Base-by-base conservation (phyloP, 1,140 invertebrate genomes). In the Antheraea pernyi region DNA sequence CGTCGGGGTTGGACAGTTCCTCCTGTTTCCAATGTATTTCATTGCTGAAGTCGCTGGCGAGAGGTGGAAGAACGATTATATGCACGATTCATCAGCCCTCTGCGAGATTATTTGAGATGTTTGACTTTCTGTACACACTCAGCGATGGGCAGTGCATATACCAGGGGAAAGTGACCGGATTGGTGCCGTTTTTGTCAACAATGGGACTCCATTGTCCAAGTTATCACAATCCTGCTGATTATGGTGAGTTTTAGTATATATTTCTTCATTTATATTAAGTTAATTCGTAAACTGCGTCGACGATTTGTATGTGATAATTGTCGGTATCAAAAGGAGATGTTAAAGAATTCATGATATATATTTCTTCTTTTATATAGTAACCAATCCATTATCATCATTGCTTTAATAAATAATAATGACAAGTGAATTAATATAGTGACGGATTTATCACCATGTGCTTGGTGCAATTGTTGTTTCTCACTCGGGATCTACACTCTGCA, bases 51-150 rank as follows among this genome's bases (percentile, higher is more conserved):
- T 96, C 96, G 0, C 89, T 97, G 73, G 95, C 96, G 19, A 91
- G 95, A 78, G 95, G 95, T 77, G 98, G 98, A 0, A 94, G 98
- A 75, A 98, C 98, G 2, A 97, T 99, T 65, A 97, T 99, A 66
- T 98, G 98, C 86, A 99, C 98, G 9, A 99, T 99, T 74, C 98
- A 99, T 92, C 98, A 99, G 84, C 98, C 98, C 4, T 98, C 97
- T 73, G 98, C 98, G 4, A 95, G 98, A 76, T 92, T 99, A 16
- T 99, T 99, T 87, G 97, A 99, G 90, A 98, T 98, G 94, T 99
- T 99, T 87, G 98, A 99, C 89, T 95, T 97, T 92, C 91, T 99
- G 37, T 99, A 98, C 83, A 95, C 98, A 77, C 89, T 99, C 73
- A 96, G 97, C 5, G 97, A 98, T 76, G 98, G 98, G 13, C 96